These are phyloP conservation scores for Galerucella calmariensis DNA, from an alignment of 2,888 invertebrate genomes.

Conservation along the genomic window DNA sequence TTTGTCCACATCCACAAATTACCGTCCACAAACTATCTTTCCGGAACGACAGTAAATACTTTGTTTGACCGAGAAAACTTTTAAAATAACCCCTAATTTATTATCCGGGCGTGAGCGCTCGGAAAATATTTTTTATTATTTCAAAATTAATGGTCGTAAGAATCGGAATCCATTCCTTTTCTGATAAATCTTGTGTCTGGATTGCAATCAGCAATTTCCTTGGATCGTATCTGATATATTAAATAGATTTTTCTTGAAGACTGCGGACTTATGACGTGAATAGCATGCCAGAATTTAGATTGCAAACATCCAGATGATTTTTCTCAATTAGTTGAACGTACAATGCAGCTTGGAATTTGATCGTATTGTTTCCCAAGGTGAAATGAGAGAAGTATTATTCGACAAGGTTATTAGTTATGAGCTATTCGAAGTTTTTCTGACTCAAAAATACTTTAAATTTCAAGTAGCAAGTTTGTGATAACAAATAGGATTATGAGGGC, in stretches of 20 bases:
- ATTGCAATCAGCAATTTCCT: slow-evolving; percentile 32
- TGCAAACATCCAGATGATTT: background rate
- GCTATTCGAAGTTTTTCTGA: too few relatives aligned
- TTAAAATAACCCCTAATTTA: too few relatives aligned
- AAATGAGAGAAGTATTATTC: too few relatives aligned
- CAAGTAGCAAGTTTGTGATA: too few relatives aligned
- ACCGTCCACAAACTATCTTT: background rate
- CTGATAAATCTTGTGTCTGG: slow-evolving; percentile 30
- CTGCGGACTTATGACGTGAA: slow-evolving; percentile 12
- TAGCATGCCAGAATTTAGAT: slow-evolving; percentile 7
- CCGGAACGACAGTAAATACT: too few relatives aligned
- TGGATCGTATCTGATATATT: slow-evolving; percentile 20
- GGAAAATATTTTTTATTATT: slow-evolving; percentile 28
- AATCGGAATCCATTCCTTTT: slow-evolving; percentile 19
- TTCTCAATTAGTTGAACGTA: background rate
- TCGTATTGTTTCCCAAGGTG: too few relatives aligned
- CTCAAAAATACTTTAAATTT: too few relatives aligned
- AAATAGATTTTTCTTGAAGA: slow-evolving; percentile 15
- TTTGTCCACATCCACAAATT: background rate
- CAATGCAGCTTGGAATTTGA: too few relatives aligned
- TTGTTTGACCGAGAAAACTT: too few relatives aligned
- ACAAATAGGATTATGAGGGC: too few relatives aligned
- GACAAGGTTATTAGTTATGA: too few relatives aligned
- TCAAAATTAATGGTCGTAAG: slow-evolving; percentile 20
- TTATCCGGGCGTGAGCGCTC: background rate